A percentile compares a stretch with the other conserved stretches of the same genome.
Conservation (phyloP, 2,113 vertebrate genomes). For the Cichladusa arquata region DNA sequence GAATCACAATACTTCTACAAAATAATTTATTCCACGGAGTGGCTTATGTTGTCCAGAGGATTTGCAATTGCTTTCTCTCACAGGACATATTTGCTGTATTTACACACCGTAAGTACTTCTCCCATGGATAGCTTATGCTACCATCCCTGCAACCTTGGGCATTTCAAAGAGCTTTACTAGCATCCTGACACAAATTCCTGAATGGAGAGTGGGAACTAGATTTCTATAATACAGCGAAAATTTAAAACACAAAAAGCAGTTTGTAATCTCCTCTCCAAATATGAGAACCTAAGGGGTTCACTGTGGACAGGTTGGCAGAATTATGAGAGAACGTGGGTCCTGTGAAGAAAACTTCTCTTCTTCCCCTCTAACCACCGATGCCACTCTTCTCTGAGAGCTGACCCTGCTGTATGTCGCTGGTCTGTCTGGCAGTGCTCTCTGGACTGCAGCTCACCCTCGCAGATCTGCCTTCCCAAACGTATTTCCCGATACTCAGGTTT, state of each 20-base stretch:
- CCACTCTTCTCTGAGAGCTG: neutral
- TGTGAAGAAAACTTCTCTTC: neutral
- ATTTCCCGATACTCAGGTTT: neutral
- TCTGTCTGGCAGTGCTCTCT: neutral
- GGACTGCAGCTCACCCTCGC: neutral
- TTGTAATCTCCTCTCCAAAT: neutral
- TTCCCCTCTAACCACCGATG: neutral
- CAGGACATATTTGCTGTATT: neutral
- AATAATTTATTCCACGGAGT: neutral
- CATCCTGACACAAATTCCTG: neutral
- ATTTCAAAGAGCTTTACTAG: neutral
- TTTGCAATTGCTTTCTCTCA: neutral
- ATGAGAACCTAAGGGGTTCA: neutral
- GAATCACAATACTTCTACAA: neutral
- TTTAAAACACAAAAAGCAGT: neutral
- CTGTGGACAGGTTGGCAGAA: neutral
- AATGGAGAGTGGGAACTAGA: neutral
- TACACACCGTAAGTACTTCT: fast-evolving
- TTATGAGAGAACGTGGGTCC: neutral
- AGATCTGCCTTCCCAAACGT: neutral
- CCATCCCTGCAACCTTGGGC: neutral
- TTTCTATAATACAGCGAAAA: neutral
- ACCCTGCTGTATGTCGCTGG: fast-evolving
- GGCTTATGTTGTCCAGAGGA: neutral
- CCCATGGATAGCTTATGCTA: neutral